A percentile compares a stretch with the other conserved stretches of the same genome.
Evolutionary conservation across 2,797 vertebrate species (phyloP).

Genomic region (Microctenopoma stevenorrisi): DNA sequence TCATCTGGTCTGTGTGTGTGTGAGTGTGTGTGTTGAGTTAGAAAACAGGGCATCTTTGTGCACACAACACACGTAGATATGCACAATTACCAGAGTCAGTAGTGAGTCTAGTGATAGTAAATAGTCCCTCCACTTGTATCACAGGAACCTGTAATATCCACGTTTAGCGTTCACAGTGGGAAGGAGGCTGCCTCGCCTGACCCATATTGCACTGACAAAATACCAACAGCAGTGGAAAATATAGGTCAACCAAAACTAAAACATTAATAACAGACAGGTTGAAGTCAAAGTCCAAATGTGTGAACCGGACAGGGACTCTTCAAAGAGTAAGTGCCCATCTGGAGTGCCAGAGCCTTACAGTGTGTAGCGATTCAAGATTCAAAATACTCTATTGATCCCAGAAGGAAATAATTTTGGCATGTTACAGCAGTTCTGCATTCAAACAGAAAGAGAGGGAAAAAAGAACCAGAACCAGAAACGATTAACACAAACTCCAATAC

Average conservation of each 20-base stretch:
- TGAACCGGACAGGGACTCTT: conserved; percentile 42
- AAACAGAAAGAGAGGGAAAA: no score
- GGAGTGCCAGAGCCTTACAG: conserved; percentile 47
- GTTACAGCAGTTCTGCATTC: no score
- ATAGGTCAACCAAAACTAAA: conserved; percentile 81
- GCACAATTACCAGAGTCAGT: neutral
- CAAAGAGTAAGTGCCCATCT: conserved; percentile 64
- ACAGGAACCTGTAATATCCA: conserved; percentile 12
- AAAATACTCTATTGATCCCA: no score
- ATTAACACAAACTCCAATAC: no score
- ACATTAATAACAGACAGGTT: conserved; percentile 79
- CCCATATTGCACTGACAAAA: conserved; percentile 64
- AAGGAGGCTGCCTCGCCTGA: conserved; percentile 51
- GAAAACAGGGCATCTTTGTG: conserved; percentile 3
- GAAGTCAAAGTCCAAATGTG: conserved; percentile 80
- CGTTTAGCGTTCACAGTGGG: conserved; percentile 13
- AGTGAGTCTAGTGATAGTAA: conserved; percentile 14
- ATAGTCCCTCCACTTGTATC: conserved; percentile 36
- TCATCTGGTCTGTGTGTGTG: conserved; percentile 3
- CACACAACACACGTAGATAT: neutral
- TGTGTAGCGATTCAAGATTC: conserved; percentile 6
- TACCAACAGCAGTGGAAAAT: conserved; percentile 66
- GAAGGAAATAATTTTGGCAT: no score
- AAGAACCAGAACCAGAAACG: no score
- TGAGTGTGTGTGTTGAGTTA: neutral